Evolutionary conservation across 2,888 invertebrate genomes (phyloP).

Genomic region (Erebia palarica): DNA sequence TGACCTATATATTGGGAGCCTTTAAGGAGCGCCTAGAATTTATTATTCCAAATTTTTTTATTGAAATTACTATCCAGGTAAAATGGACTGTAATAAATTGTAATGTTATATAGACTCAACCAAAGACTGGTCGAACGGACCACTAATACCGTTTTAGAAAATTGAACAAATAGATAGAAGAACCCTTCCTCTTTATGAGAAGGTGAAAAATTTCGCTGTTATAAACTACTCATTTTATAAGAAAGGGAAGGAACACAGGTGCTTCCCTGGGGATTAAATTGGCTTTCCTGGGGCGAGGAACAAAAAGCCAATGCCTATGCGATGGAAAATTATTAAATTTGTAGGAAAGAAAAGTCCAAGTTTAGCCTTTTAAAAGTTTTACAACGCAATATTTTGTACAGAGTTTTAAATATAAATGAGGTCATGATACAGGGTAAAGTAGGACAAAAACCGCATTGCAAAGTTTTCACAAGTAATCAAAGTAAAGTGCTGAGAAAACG

Average conservation of each 20-base stretch:
- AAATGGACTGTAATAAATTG: too few species aligned
- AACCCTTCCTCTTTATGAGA: neutral
- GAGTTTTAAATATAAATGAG: neutral
- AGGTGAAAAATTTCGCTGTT: neutral
- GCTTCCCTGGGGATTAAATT: neutral
- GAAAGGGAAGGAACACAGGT: neutral
- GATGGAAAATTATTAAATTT: neutral
- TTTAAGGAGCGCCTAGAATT: too few species aligned
- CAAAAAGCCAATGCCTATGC: neutral
- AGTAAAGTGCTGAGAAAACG: too few species aligned
- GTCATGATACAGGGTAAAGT: neutral
- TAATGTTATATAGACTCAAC: too few species aligned
- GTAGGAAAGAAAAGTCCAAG: constrained; percentile 6
- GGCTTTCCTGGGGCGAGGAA: neutral
- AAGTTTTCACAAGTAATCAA: too few species aligned
- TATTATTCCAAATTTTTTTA: too few species aligned
- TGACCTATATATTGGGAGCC: too few species aligned
- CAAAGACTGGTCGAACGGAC: too few species aligned
- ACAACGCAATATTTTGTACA: neutral
- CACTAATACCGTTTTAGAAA: too few species aligned
- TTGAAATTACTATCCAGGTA: too few species aligned
- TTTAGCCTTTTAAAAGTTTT: constrained; percentile 8
- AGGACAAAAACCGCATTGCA: neutral
- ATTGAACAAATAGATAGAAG: too few species aligned
- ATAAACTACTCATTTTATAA: neutral